Base-by-base conservation (phyloP, 2,797 vertebrate genomes). In the Amphiprion clarkii region DNA sequence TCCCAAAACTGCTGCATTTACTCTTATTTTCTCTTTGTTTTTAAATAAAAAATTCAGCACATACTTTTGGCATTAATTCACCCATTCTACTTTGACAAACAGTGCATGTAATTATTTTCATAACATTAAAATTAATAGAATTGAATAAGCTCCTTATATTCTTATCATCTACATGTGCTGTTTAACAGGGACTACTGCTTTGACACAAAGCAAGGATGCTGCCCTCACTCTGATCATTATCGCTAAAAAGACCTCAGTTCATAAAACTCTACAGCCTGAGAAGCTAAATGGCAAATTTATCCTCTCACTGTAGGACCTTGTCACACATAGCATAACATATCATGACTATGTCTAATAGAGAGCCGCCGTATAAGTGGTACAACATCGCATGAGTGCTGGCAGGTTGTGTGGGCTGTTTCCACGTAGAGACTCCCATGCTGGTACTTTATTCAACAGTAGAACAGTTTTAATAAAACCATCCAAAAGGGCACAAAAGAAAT, bases 201-300 rank as follows among this genome's bases (percentile, higher is more conserved):
- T 7, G 11, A 63, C 59, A 57, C 3, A 5, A 39, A 44, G 67
- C 4, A 12, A 46, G 31, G 33, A 49, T 29, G 55, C 1, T 52
- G 25, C 36, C 23, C 57, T 68, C 11, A 33, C 16, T 31, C n/a
- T 36, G 31, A 63, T 63, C 16, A 29, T 59, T 42, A 27, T 23
- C 11, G 42, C 57, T 39, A 51, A 70, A 62, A 67, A 58, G 7
- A 6, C 48, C 2, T 39, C 36, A 39, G 36, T 39, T 39, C 36
- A 39, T 39, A 39, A 39, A 39, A 42, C 58, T 72, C 33, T 56
- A n/a, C 59, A 67, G 64, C 21, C 27, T 2, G 1, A 17, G 44
- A 72, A 59, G 48, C 64, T 8, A 76, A 83, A 79, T 74, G 33
- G 71, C 49, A 62, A 61, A 59, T 44, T 19, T 51, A 25, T 77